phyloP scores from a whole-genome alignment of 2,888 invertebrate species.

The Sarcophaga variegata region DNA sequence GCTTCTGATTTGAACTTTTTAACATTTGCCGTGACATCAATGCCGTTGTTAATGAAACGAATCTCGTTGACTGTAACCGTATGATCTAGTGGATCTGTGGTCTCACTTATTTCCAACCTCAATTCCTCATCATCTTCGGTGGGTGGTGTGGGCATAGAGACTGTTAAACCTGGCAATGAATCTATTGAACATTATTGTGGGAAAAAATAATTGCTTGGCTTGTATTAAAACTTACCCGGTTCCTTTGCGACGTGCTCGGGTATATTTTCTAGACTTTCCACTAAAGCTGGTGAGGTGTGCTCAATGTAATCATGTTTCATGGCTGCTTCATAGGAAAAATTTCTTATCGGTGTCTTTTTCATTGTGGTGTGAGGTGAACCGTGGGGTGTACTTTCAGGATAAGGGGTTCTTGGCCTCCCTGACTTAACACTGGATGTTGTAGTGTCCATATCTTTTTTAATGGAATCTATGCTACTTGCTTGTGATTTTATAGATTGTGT shows the following conservation, averaged over 20 bases:
- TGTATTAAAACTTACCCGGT: conserved; percentile 45
- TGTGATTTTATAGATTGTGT: conserved; percentile 73
- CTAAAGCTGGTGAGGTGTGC: conserved; percentile 75
- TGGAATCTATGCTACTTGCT: conserved; percentile 73
- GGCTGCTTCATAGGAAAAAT: conserved; percentile 77
- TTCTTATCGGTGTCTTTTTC: conserved; percentile 75
- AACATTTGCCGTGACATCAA: conserved; percentile 80
- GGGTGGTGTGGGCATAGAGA: conserved; percentile 75
- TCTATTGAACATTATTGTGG: conserved; percentile 18
- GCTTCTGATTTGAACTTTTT: conserved; percentile 72
- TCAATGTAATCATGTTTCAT: conserved; percentile 76
- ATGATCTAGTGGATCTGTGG: conserved; percentile 76
- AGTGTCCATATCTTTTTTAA: conserved; percentile 65
- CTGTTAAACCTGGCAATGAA: conserved; percentile 64
- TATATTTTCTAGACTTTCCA: conserved; percentile 77
- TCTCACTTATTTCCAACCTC: conserved; percentile 79
- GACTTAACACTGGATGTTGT: conserved; percentile 71
- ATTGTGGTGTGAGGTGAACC: conserved; percentile 74
- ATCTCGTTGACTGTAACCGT: conserved; percentile 79
- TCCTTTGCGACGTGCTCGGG: conserved; percentile 65
- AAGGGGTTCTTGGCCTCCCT: conserved; percentile 79
- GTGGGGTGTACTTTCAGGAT: conserved; percentile 76
- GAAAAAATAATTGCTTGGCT: not conserved
- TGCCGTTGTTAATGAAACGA: conserved; percentile 81
- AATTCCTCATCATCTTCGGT: conserved; percentile 80